Evolutionary conservation across 2,113 vertebrate genomes (phyloP), one percentile per base, ranked within the genome.

Genomic region (Dissostichus mawsoni): DNA sequence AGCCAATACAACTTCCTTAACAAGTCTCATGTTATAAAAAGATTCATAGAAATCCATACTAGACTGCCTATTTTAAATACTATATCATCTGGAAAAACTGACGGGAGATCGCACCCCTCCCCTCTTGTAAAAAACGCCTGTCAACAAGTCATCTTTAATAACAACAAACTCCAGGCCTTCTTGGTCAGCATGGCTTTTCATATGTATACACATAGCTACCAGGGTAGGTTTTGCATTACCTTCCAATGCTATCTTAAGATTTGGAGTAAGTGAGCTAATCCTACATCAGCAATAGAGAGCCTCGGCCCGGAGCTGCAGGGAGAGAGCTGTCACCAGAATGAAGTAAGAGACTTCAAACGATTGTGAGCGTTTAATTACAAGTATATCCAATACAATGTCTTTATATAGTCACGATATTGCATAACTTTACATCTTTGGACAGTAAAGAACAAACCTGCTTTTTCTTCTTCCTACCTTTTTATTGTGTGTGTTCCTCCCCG

Each of bases 221-320:
- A 1, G 47, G 72, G 33, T 3, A 64, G 25, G 87, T 78, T 84
- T 87, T 78, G 81, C 82, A 44, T 80, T 84, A 84, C 85, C 48
- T 45, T 72, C 41, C 51, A 48, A 23, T 57, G 69, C 82, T 82
- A 76, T 87, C 18, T 87, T 75, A 67, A 50, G 77, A 81, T 72
- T 79, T 70, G 20, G 76, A 86, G 78, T 52, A 25, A 85, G 82
- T 78, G 74, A 87, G 78, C 76, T 89, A 75, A 87, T 80, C 76
- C 69, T 69, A 58, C 74, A 75, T 85, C 80, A 81, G 87, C 61
- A 68, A 16, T 23, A 56, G 71, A 29, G 69, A 55, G 72, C 51
- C 47, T 59, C 48, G 17, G 48, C 25, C 74, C 69, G 64, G 29
- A 61, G 65, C 74, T 74, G 63, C 63, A 75, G 74, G 0, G 36